phyloP scores from a whole-genome alignment of 2,113 vertebrate species.

The Mohoua ochrocephala region DNA sequence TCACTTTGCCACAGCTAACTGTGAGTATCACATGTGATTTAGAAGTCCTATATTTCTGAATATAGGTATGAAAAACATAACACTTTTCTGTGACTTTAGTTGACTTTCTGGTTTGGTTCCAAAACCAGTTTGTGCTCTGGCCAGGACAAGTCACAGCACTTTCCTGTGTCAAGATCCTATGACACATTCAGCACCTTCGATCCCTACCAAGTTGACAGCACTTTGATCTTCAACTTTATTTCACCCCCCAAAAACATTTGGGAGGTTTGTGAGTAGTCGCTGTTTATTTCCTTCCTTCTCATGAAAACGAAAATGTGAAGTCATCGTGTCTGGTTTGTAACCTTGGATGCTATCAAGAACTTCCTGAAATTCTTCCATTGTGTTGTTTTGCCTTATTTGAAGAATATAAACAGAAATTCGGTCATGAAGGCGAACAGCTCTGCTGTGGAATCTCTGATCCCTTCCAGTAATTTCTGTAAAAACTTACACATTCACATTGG shows the following conservation, averaged over 20 bases:
- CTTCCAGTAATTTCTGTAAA: neutral
- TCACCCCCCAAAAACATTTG: neutral
- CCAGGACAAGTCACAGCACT: neutral
- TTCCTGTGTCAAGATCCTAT: neutral
- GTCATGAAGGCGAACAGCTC: constrained; percentile 7
- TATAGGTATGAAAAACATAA: neutral
- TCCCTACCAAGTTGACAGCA: neutral
- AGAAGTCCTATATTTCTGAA: neutral
- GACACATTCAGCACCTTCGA: neutral
- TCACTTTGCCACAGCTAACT: neutral
- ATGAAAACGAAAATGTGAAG: constrained; percentile 21
- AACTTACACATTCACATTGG: neutral
- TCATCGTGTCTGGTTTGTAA: constrained; percentile 28
- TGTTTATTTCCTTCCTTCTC: constrained; percentile 39
- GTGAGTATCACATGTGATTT: neutral
- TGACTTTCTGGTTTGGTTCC: neutral
- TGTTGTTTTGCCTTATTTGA: constrained; percentile 46
- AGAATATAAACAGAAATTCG: constrained; percentile 24
- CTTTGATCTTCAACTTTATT: neutral
- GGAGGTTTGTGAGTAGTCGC: neutral
- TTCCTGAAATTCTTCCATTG: constrained; percentile 18
- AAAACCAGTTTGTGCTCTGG: neutral
- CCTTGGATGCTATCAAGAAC: constrained; percentile 35
- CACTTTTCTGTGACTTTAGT: neutral
- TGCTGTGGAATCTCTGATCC: neutral